Base-by-base conservation (phyloP, 2,888 invertebrate genomes). In the Oscheius sp. region DNA sequence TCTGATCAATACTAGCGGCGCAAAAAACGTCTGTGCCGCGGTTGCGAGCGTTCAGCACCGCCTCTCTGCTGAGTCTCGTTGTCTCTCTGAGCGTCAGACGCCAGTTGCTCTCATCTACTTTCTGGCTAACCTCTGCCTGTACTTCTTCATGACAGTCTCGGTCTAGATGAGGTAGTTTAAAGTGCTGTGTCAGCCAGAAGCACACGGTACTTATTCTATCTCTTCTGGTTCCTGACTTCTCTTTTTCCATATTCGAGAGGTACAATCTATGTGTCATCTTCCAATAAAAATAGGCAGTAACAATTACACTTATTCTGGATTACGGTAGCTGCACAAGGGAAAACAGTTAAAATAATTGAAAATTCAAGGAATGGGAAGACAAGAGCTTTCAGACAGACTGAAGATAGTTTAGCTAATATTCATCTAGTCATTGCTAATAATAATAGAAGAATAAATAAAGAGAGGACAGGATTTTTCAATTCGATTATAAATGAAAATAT, bases 111-210 rank as follows among this genome's bases (percentile, higher is more conserved):
- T 30, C 8, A 5, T 54, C 41, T 17, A n/a, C 59, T 14, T 30
- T 14, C 28, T n/a, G 14, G 8, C 28, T 22, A 32, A 12, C 47
- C 30, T 54, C 56, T 36, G 22, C 36, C 20, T n/a, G 14, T 17
- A 33, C 54, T 57, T n/a, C n/a, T n/a, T n/a, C n/a, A n/a, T n/a
- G n/a, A n/a, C n/a, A n/a, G n/a, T n/a, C n/a, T n/a, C n/a, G n/a
- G n/a, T n/a, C n/a, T n/a, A 62, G 62, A 47, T 62, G 62, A 62
- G 62, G 62, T 62, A 62, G 62, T 62, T 62, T 47, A 22, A 62
- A 62, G 45, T 62, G 62, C 45, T 62, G 45, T 62, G 26, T 44
- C 49, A 14, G 3, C 41, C n/a, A 14, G 26, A 36, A 32, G 62
- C 62, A 44, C 30, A 62, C 45, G 49, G 45, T 49, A 17, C 45